Conservation (phyloP, 2,888 invertebrate species). For the Brachypalpus laphriformis region DNA sequence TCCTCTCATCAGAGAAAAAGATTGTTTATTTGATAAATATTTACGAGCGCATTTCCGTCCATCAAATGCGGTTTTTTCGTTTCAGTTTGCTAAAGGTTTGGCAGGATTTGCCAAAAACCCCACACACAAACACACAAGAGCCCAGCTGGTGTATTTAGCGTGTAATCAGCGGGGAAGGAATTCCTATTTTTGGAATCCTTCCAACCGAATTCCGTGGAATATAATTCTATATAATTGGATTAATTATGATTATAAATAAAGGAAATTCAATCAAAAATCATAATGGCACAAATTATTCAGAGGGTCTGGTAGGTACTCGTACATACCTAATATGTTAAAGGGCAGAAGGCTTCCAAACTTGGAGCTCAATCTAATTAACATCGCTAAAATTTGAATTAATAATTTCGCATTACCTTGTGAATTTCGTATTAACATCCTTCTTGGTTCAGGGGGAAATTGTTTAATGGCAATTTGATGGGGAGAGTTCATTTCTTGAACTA, state of each 20-base stretch:
- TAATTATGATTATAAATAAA: slow-evolving; percentile 32
- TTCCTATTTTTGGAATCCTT: slow-evolving; percentile 12
- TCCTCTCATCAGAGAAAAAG: neutral
- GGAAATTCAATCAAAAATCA: slow-evolving; percentile 42
- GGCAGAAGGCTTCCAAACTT: neutral
- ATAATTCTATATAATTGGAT: slow-evolving; percentile 36
- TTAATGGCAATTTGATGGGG: slow-evolving; percentile 13
- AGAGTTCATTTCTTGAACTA: too few relatives aligned
- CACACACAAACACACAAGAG: neutral
- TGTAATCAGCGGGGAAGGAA: neutral
- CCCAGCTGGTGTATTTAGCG: neutral
- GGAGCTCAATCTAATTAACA: slow-evolving; percentile 27
- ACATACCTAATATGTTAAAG: neutral
- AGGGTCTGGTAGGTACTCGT: neutral
- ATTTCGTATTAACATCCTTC: slow-evolving; percentile 17
- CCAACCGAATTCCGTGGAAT: neutral
- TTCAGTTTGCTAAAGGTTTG: neutral
- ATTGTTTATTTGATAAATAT: slow-evolving; percentile 39
- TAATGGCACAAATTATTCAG: slow-evolving; percentile 32
- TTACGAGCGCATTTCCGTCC: slow-evolving; percentile 40
- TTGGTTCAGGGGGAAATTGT: neutral
- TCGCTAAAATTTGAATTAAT: slow-evolving; percentile 28
- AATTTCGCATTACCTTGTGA: slow-evolving; percentile 41
- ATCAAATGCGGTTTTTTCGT: slow-evolving; percentile 11
- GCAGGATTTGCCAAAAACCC: neutral